A percentile compares a stretch with the other conserved stretches of the same genome.
phyloP scores from a whole-genome alignment of 2,113 vertebrate species.

The Apaloderma vittatum region DNA sequence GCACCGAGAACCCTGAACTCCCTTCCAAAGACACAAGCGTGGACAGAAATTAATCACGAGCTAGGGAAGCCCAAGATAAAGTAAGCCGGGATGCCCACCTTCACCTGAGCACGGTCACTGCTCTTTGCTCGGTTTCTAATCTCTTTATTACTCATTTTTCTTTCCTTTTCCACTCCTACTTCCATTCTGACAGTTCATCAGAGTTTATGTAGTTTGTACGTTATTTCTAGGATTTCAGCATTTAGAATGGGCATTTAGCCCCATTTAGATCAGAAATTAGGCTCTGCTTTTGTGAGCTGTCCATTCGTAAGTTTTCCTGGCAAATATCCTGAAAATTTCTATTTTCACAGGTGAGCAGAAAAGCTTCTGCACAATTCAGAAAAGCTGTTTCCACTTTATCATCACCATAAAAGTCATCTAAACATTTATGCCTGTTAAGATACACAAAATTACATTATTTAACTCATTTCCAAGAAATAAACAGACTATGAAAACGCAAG shows the following conservation, averaged over 20 bases:
- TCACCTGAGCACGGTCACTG: rapidly evolving
- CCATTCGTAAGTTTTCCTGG: neutral
- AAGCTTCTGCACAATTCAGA: neutral
- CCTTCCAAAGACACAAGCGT: neutral
- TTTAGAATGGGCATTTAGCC: neutral
- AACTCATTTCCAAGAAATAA: slow-evolving; percentile 26
- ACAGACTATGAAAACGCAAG: neutral
- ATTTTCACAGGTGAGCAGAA: neutral
- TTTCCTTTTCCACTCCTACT: neutral
- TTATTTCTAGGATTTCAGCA: neutral
- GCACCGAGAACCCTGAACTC: neutral
- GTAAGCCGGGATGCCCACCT: neutral
- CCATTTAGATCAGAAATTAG: neutral
- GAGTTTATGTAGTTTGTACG: rapidly evolving
- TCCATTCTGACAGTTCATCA: neutral
- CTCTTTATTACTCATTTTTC: neutral
- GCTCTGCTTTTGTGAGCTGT: neutral
- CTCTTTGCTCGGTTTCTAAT: neutral
- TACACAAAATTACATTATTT: neutral
- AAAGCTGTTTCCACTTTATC: slow-evolving; percentile 12
- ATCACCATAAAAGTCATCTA: neutral
- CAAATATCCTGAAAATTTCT: neutral
- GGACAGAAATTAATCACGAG: neutral
- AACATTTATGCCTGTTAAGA: neutral
- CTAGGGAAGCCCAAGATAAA: neutral